Evolutionary conservation across 2,113 vertebrate species (phyloP).

Genomic region (Hylia prasina): DNA sequence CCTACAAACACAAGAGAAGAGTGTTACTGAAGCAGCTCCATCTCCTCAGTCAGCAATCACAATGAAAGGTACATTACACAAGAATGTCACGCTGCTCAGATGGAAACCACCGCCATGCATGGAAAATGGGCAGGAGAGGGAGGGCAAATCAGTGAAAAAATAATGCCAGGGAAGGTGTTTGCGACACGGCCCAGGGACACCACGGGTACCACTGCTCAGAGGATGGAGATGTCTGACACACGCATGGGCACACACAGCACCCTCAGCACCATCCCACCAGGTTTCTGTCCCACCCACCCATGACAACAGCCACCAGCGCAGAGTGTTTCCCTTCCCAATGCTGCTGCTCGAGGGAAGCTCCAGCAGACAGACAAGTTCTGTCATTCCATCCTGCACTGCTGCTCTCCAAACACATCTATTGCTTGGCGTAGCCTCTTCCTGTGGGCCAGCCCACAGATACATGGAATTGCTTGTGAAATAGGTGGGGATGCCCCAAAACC

Average conservation of each 20-base stretch:
- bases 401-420: neutral
- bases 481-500: neutral
- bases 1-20: constrained; percentile 65
- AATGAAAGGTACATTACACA: neutral
- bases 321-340: accelerated
- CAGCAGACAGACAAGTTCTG: neutral
- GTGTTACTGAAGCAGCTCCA: constrained; percentile 1
- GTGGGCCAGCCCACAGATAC: neutral
- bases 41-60: neutral
- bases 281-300: neutral
- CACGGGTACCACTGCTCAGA: neutral
- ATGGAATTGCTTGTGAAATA: neutral
- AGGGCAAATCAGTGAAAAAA: neutral
- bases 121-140: constrained; percentile 51
- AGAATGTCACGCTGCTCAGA: neutral
- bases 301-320: accelerated
- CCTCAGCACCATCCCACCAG: neutral
- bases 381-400: neutral
- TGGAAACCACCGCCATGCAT: constrained; percentile 55
- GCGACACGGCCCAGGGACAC: neutral
- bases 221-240: constrained; percentile 61
- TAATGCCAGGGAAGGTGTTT: constrained; percentile 30
- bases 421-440: neutral
- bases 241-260: constrained; percentile 13
- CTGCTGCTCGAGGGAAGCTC: neutral